A percentile compares a stretch with the other conserved stretches of the same genome.
Evolutionary conservation across 2,888 invertebrate genomes (phyloP).

Genomic region (Proisotoma minuta): DNA sequence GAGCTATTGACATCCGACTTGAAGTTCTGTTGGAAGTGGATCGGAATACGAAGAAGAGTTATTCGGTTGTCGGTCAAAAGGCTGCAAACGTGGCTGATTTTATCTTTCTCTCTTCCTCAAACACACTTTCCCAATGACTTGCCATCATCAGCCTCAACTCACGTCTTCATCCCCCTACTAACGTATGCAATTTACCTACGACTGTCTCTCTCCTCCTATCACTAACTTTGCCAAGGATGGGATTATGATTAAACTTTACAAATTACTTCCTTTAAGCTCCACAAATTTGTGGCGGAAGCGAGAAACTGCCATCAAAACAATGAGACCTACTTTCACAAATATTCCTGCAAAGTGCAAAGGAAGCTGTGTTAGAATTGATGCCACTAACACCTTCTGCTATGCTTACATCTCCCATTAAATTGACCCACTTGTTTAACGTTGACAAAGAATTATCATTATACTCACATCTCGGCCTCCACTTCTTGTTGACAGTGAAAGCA

Average conservation of each 20-base stretch:
- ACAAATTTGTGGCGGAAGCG: neutral
- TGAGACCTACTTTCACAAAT: constrained; percentile 5
- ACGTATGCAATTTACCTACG: constrained; percentile 9
- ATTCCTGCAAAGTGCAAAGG: neutral
- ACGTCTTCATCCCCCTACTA: constrained; percentile 3
- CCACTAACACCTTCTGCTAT: neutral
- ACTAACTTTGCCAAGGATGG: neutral
- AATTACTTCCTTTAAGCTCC: constrained; percentile 3
- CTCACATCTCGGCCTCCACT: too few species aligned
- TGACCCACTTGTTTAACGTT: too few species aligned
- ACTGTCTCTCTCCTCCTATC: neutral
- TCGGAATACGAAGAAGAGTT: too few species aligned
- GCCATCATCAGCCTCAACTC: neutral
- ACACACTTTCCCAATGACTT: neutral
- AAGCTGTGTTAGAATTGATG: neutral
- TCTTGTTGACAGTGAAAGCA: too few species aligned
- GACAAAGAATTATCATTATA: too few species aligned
- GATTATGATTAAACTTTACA: constrained; percentile 15
- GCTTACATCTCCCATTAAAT: too few species aligned
- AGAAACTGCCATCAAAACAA: neutral
- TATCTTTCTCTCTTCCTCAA: constrained; percentile 1
- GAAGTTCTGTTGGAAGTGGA: neutral
- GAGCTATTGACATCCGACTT: constrained; percentile 4
- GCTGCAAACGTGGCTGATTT: neutral
- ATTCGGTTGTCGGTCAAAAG: too few species aligned